Base-by-base conservation (phyloP, 2,113 vertebrate genomes). In the Ancistrus triradiatus region DNA sequence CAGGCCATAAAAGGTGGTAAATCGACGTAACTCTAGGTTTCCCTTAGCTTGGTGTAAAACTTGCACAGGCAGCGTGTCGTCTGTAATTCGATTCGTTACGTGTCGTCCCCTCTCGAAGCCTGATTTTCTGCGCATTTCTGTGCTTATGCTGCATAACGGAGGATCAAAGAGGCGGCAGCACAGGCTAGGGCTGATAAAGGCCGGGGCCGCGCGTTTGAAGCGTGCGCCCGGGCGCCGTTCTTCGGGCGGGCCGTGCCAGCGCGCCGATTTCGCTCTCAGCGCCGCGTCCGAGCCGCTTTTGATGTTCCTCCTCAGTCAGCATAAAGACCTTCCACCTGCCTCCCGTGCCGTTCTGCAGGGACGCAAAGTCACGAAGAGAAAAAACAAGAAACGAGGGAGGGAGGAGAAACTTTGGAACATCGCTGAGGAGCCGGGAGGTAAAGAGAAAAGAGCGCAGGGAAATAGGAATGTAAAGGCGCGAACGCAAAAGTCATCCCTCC, bases 401-500 rank as follows among this genome's bases (percentile, higher is more conserved):
- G 48, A 48, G 17, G 33, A 25, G n/a, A 6, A 55, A 42, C 35
- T 52, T 47, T n/a, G 43, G 46, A 10, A 46, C 21, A 51, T 15
- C 31, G n/a, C 35, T 46, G 25, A 31, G 19, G 15, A 51, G 51
- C 31, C 35, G 18, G 15, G 43, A 50, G 38, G 17, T 37, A 10
- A 35, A 67, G 19, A 40, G 44, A 28, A 21, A 37, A 24, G 44
- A 47, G 51, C 13, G 17, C 7, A 28, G 18, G 44, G 40, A 63
- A 40, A 11, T 1, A 17, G 24, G 25, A 74, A 48, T 31, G 35
- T 50, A 44, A 33, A 64, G 53, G 38, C 4, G 38, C 4, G 7
- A 47, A 57, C 40, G 35, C 42, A 59, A 60, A 68, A 68, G 60
- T 68, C 59, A 60, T 48, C 62, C 56, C 57, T 62, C 55, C 24